A percentile compares a stretch with the other conserved stretches of the same genome.
Evolutionary conservation across 2,797 vertebrate species (phyloP).

Genomic region (Aplochiton taeniatus): DNA sequence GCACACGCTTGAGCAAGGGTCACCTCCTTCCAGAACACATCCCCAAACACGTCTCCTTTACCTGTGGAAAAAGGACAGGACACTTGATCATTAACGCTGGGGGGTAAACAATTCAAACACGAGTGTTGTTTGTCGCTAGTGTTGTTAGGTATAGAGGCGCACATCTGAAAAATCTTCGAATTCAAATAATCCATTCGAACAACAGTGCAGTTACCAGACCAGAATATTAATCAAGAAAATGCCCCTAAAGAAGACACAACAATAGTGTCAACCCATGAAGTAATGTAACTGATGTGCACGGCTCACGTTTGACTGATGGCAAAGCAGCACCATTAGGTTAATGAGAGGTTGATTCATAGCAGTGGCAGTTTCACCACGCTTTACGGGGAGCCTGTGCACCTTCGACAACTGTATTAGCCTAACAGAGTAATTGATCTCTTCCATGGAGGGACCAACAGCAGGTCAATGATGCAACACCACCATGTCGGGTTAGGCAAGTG

Average conservation of each 20-base stretch:
- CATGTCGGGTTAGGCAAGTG: background rate
- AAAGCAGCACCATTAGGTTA: no score
- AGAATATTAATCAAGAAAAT: no score
- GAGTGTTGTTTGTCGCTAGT: background rate
- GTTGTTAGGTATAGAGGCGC: no score
- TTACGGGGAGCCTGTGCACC: background rate
- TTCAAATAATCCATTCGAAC: no score
- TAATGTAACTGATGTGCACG: no score
- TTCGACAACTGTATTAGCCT: constrained; percentile 34
- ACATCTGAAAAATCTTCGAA: no score
- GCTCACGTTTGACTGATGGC: no score
- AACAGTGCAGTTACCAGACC: no score
- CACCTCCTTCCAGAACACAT: constrained; percentile 98
- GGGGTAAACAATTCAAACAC: background rate
- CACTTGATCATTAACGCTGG: background rate
- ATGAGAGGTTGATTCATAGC: no score
- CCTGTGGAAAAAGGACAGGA: constrained; percentile 69
- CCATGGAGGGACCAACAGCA: constrained; percentile 33
- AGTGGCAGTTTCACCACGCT: no score
- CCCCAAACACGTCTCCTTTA: constrained; percentile 98
- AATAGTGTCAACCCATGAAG: no score
- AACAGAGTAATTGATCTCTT: constrained; percentile 39
- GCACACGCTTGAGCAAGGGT: constrained; percentile 95
- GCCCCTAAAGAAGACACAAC: no score
- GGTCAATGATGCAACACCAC: constrained; percentile 34